Percentiles rank a stretch among this genome's conserved stretches.
phyloP scores from a whole-genome alignment of 2,888 invertebrate species.

The Podotricha telesiphe region DNA sequence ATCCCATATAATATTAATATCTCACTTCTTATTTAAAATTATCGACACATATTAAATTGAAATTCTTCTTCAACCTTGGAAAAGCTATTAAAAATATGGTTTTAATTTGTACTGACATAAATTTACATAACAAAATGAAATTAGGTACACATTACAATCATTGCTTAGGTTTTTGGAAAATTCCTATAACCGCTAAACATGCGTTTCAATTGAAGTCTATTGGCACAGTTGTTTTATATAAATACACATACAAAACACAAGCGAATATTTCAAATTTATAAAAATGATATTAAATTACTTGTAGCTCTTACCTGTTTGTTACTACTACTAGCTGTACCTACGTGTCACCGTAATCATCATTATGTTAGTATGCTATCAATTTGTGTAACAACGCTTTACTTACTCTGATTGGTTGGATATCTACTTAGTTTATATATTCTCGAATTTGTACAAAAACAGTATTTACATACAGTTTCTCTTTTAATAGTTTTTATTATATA shows the following conservation, averaged over 20 bases:
- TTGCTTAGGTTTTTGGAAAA: background rate
- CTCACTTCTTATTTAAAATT: too few species aligned
- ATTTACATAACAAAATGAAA: background rate
- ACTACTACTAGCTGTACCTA: too few species aligned
- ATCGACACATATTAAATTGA: too few species aligned
- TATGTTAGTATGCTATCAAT: slow-evolving; percentile 29
- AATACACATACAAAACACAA: slow-evolving; percentile 5
- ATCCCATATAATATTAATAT: too few species aligned
- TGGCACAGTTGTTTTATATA: background rate
- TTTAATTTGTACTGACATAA: too few species aligned
- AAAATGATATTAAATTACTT: background rate
- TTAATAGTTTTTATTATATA: too few species aligned
- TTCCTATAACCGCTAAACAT: background rate
- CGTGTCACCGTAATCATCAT: slow-evolving; percentile 30
- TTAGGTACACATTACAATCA: background rate
- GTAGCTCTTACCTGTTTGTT: slow-evolving; percentile 1
- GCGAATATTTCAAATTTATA: background rate
- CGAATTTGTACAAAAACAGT: slow-evolving; percentile 2
- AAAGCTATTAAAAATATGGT: too few species aligned
- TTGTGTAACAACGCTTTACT: slow-evolving; percentile 21
- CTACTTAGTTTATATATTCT: background rate
- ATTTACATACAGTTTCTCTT: background rate
- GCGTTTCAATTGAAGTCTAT: background rate
- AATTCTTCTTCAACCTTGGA: too few species aligned
- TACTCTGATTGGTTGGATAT: slow-evolving; percentile 6